These are phyloP conservation scores for Hirtodrosophila alboralis DNA, from an alignment of 2,888 invertebrate species.

Conservation along the genomic window DNA sequence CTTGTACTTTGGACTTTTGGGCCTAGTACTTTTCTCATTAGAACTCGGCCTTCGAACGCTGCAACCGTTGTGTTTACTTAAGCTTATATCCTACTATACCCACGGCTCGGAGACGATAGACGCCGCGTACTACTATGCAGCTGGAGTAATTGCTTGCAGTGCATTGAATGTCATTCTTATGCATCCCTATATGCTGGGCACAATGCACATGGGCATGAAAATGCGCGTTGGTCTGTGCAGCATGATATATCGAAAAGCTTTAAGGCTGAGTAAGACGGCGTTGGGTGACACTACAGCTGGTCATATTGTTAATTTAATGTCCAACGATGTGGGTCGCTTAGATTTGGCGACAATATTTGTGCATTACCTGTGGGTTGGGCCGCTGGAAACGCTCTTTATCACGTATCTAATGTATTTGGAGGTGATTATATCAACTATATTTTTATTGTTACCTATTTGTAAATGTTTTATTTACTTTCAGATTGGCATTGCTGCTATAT, in stretches of 20 bases:
- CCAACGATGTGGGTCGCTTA: slow-evolving; percentile 94
- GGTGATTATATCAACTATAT: no score
- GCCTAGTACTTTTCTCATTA: slow-evolving; percentile 86
- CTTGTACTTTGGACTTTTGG: slow-evolving; percentile 86
- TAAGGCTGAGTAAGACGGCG: slow-evolving; percentile 89
- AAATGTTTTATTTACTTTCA: slow-evolving; percentile 69
- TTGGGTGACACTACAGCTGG: slow-evolving; percentile 90
- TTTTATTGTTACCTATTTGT: no score
- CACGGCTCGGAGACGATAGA: slow-evolving; percentile 59
- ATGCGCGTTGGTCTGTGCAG: slow-evolving; percentile 89
- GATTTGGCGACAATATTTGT: slow-evolving; percentile 91
- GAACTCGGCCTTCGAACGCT: slow-evolving; percentile 87
- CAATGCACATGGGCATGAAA: slow-evolving; percentile 88
- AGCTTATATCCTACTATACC: slow-evolving; percentile 86
- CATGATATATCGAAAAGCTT: slow-evolving; percentile 88
- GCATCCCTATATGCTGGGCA: slow-evolving; percentile 94
- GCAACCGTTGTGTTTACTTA: slow-evolving; percentile 88
- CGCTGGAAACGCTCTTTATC: slow-evolving; percentile 92
- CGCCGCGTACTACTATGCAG: slow-evolving; percentile 91
- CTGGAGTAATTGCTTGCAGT: slow-evolving; percentile 89
- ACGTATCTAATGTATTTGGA: slow-evolving; percentile 90
- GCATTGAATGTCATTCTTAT: slow-evolving; percentile 90
- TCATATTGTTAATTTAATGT: slow-evolving; percentile 94
- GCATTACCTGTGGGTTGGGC: slow-evolving; percentile 96
- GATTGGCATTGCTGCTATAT: slow-evolving; percentile 86